phyloP scores from a whole-genome alignment of 2,113 vertebrate genomes.

The Ptyas mucosa region DNA sequence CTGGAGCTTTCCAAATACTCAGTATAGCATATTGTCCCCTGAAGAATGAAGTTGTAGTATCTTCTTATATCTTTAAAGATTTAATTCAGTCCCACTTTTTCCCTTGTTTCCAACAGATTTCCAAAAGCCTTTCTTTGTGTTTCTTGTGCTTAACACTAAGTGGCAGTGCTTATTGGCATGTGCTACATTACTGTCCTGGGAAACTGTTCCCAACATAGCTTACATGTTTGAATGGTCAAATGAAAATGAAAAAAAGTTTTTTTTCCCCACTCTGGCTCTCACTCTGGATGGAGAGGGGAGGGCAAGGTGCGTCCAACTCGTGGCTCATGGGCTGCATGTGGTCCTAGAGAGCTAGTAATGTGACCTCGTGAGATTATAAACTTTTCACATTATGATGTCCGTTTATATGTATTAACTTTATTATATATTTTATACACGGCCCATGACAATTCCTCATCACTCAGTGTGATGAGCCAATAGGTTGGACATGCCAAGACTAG shows the following conservation, averaged over 20 bases:
- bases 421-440: background rate
- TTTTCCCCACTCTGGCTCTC: too few relatives aligned
- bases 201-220: background rate
- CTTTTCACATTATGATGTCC: background rate
- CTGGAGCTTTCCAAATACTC: background rate
- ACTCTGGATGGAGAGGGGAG: background rate
- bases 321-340: background rate
- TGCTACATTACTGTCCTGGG: background rate
- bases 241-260: background rate
- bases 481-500: background rate
- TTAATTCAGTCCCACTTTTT: background rate
- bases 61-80: background rate
- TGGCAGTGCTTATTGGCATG: background rate
- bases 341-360: background rate
- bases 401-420: background rate
- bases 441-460: background rate
- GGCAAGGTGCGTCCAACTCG: background rate
- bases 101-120: background rate
- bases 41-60: background rate
- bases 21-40: background rate
- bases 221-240: background rate
- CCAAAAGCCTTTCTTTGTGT: background rate
- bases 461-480: background rate
- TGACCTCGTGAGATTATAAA: background rate
- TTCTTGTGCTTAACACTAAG: background rate